Conservation (phyloP, 2,888 invertebrate genomes). For the Heliothis peltigera region DNA sequence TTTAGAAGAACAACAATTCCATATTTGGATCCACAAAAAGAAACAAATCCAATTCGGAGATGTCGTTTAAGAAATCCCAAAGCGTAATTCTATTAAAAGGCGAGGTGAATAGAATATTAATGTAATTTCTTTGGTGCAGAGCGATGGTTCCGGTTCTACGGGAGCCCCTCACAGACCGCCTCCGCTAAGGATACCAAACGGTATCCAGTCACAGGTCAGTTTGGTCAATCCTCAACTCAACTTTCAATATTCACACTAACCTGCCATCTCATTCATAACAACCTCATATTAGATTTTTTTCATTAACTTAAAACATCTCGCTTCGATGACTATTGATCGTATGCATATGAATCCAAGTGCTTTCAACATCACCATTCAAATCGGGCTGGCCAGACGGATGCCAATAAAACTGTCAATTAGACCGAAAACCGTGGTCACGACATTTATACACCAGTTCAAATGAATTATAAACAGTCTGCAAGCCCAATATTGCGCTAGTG, state of each 20-base stretch:
- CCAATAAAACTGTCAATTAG: conserved; percentile 44
- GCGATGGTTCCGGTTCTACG: conserved; percentile 78
- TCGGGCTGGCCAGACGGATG: conserved; percentile 3
- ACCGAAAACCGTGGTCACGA: conserved; percentile 38
- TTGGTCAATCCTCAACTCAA: conserved; percentile 44
- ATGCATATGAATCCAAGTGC: not conserved
- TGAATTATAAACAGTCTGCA: conserved; percentile 18
- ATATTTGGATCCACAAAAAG: conserved; percentile 38
- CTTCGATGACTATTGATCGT: not conserved
- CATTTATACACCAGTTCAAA: conserved; percentile 24
- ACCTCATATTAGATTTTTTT: not conserved
- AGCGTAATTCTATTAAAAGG: conserved; percentile 58
- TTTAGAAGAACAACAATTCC: conserved; percentile 32
- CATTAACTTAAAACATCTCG: not conserved
- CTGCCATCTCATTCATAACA: conserved; percentile 14
- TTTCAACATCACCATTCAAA: not conserved
- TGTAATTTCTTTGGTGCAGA: conserved; percentile 70
- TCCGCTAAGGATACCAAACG: conserved; percentile 85
- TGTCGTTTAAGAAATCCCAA: conserved; percentile 56
- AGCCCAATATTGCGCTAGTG: conserved; percentile 20
- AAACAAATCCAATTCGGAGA: conserved; percentile 52
- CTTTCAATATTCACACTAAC: conserved; percentile 25
- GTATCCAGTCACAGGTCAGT: conserved; percentile 82
- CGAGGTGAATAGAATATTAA: conserved; percentile 54
- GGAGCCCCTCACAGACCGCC: conserved; percentile 83